Evolutionary conservation across 2,797 vertebrate species (phyloP).

Genomic region (Eulemur coronatus): DNA sequence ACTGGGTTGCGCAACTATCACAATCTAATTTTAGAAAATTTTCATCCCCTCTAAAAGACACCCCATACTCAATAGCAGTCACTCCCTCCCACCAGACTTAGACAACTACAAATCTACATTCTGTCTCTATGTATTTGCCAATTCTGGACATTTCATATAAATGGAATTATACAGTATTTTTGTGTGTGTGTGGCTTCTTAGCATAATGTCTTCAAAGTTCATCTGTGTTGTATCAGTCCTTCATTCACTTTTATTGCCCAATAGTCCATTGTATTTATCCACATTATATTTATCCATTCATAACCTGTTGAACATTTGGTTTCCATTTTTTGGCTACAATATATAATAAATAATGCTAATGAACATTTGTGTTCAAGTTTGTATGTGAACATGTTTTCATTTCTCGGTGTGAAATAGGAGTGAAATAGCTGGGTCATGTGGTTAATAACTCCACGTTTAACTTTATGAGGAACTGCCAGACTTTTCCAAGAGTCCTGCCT

Average conservation of each 20-base stretch:
- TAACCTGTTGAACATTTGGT: not conserved
- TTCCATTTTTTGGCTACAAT: not conserved
- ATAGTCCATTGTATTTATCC: not conserved
- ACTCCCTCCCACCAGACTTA: not conserved
- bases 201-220: not conserved
- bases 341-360: not conserved
- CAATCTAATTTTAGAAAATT: not conserved
- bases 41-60: not conserved
- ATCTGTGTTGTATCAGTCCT: not conserved
- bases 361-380: not conserved
- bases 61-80: not conserved
- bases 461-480: not conserved
- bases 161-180: not conserved
- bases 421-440: not conserved
- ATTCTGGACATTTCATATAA: not conserved
- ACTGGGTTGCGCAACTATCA: not conserved
- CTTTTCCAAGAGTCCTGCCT: not conserved
- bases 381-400: not conserved
- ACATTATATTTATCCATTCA: not conserved
- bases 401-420: not conserved
- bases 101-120: not conserved
- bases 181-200: not conserved
- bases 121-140: not conserved
- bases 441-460: not conserved
- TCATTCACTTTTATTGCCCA: not conserved